Conservation (phyloP, 2,113 vertebrate species). For the Hippocampus comes region DNA sequence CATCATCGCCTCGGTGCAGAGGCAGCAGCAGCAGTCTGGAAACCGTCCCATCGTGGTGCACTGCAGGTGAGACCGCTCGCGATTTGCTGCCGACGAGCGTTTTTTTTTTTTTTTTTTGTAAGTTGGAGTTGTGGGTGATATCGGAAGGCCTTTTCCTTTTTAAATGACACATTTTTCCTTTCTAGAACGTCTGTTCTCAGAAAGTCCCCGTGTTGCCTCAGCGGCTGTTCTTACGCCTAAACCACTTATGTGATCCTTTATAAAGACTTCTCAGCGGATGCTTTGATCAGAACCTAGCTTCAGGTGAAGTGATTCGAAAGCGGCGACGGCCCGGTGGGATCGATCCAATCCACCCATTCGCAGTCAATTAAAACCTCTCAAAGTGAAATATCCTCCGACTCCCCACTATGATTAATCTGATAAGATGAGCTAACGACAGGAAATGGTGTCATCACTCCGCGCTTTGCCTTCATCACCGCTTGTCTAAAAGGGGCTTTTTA, state of each 20-base stretch:
- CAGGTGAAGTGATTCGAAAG: constrained; percentile 75
- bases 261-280: constrained; percentile 69
- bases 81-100: not conserved
- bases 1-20: constrained; percentile 86
- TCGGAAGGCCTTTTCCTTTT: constrained; percentile 30
- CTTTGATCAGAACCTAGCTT: constrained; percentile 74
- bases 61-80: constrained; percentile 82
- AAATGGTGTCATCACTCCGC: constrained; percentile 74
- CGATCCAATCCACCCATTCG: constrained; percentile 73
- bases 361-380: constrained; percentile 76
- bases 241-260: constrained; percentile 73
- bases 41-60: constrained; percentile 88
- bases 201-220: constrained; percentile 53
- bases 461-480: constrained; percentile 70
- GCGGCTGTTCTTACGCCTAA: constrained; percentile 58
- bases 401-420: constrained; percentile 74
- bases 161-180: constrained; percentile 22
- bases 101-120: too few relatives aligned
- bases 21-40: constrained; percentile 81
- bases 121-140: not conserved
- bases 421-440: constrained; percentile 75
- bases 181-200: constrained; percentile 50
- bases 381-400: constrained; percentile 74
- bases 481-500: constrained; percentile 73
- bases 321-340: constrained; percentile 62